These are phyloP conservation scores for Pedicia rivosa DNA, from an alignment of 2,888 invertebrate genomes.

Conservation along the genomic window DNA sequence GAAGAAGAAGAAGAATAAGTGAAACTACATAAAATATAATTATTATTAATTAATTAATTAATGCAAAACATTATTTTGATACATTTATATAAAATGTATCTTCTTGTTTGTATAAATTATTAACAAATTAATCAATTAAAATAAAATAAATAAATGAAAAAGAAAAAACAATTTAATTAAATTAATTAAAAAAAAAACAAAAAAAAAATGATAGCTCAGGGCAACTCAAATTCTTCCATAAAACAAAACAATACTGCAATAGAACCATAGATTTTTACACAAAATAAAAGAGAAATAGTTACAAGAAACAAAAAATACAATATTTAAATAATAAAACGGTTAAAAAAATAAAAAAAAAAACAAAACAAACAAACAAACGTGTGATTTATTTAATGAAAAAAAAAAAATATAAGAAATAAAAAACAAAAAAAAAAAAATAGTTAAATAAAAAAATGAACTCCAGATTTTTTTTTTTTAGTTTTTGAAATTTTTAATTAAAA, in stretches of 20 bases:
- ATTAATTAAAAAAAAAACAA: slow-evolving; percentile 13
- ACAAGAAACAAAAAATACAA: slow-evolving; percentile 6
- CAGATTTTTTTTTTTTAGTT: no score
- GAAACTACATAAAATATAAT: no score
- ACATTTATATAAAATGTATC: no score
- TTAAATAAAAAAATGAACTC: neutral
- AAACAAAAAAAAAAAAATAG: slow-evolving; percentile 4
- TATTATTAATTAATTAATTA: no score
- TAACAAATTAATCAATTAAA: no score
- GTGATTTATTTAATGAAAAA: slow-evolving; percentile 3
- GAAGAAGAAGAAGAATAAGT: no score
- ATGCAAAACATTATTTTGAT: no score
- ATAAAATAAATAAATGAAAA: slow-evolving; percentile 1
- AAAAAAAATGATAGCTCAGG: slow-evolving; percentile 25
- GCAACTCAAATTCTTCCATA: slow-evolving; percentile 33
- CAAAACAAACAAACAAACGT: no score
- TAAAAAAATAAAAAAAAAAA: slow-evolving; percentile 10
- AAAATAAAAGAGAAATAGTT: slow-evolving; percentile 5
- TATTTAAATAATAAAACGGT: slow-evolving; percentile 9
- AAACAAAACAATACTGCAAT: slow-evolving; percentile 14
- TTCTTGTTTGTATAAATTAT: no score
- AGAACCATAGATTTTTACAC: slow-evolving; percentile 15
- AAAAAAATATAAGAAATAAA: slow-evolving; percentile 8
- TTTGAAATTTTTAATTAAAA: no score
- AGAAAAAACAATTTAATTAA: slow-evolving; percentile 7